Percentiles rank a stretch among this genome's conserved stretches.
Conservation (phyloP, 2,888 invertebrate species). For the Acronicta leporina region DNA sequence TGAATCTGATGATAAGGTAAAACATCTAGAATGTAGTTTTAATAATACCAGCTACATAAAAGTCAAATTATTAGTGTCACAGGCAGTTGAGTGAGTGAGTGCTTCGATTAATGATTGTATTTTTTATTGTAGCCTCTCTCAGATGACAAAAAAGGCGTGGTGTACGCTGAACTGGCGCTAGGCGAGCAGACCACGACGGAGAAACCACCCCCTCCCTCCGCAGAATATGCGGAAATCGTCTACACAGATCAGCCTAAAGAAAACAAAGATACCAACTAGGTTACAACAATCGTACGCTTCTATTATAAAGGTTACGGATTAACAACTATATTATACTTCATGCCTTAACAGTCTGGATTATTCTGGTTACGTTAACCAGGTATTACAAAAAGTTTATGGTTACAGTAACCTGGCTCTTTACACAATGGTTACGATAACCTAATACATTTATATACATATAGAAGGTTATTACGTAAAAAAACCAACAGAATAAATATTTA, state of each 20-base stretch:
- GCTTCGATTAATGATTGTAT: neutral
- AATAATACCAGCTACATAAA: too few species aligned
- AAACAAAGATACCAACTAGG: constrained; percentile 65
- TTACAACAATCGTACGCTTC: constrained; percentile 4
- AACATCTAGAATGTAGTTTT: neutral
- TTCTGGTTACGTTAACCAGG: constrained; percentile 39
- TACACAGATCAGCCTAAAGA: constrained; percentile 90
- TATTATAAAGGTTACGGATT: neutral
- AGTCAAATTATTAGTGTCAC: too few species aligned
- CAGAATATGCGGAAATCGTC: constrained; percentile 95
- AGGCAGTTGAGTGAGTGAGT: too few species aligned
- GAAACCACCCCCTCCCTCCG: constrained; percentile 82
- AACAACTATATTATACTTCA: neutral
- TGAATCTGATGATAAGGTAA: constrained; percentile 73
- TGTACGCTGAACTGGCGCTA: constrained; percentile 93
- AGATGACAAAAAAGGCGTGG: constrained; percentile 90
- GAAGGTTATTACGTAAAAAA: neutral
- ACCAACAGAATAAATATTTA: neutral
- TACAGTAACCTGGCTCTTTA: constrained; percentile 8
- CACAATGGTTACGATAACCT: neutral
- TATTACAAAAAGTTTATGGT: neutral
- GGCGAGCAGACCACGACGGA: constrained; percentile 75
- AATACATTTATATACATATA: neutral
- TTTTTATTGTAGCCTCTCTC: constrained; percentile 70
- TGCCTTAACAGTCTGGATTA: constrained; percentile 3